Base-by-base conservation (phyloP, 2,113 vertebrate species). In the Rhadina sibilatrix region DNA sequence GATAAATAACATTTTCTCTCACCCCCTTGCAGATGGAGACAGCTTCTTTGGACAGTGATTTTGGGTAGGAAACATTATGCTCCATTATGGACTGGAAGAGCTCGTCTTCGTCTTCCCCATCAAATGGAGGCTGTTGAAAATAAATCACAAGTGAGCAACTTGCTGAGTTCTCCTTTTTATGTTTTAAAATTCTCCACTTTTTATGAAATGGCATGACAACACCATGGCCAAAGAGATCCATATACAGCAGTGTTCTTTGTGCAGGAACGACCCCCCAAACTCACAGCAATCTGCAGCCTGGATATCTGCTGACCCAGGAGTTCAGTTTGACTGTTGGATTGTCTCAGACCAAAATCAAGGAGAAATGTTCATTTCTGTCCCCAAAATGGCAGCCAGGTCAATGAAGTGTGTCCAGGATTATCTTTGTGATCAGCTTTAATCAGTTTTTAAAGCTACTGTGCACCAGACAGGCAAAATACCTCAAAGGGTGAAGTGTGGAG, bases 11-110 rank as follows among this genome's bases (percentile, higher is more conserved):
- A 10, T 21, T 50, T 40, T 37, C n/a, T 93, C 99, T 98, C 96
- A 99, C 99, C 97, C 99, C 99, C 90, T 99, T 99, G 98, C 99
- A 99, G 98, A 99, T 99, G 97, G 99, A 99, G 79, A 99, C 99
- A 1, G 99, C 99, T 97, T 99, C 99, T 97, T 99, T 99, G 74
- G 99, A 99, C 98, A 99, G 97, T 15, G 99, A 99, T 94, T 99
- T 99, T 38, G 99, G 99, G 90, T 99, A 99, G 75, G 99, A 99
- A 77, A 99, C 99, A 1, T 99, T 99, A 95, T 99, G 99, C 93
- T 99, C 99, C 99, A 99, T 99, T 94, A 99, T 99, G 53, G 99
- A 99, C 97, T 99, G 99, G 96, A 99, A 99, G 71, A 99, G 98
- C 77, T 99, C 99, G 0, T 99, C 99, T 85, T 99, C 99, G 1